phyloP scores from a whole-genome alignment of 2,797 vertebrate species.

The Crypturellus tataupa region DNA sequence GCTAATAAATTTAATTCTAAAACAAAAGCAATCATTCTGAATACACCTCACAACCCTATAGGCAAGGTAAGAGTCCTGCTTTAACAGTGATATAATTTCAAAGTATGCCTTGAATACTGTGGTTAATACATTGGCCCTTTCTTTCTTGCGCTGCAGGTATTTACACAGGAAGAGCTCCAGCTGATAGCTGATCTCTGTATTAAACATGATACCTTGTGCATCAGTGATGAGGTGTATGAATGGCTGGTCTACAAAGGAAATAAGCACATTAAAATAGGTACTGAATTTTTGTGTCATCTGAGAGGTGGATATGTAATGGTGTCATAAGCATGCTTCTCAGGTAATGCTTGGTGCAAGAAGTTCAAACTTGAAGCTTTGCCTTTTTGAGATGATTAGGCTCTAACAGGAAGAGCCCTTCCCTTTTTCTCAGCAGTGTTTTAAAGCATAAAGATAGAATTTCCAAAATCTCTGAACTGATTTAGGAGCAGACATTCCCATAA shows the following conservation, averaged over 20 bases:
- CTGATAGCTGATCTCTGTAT: slow-evolving; percentile 93
- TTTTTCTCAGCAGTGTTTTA: neutral
- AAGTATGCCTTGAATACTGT: neutral
- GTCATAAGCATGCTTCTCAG: neutral
- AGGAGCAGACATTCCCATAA: neutral
- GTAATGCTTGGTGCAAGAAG: neutral
- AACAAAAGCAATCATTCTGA: slow-evolving; percentile 96
- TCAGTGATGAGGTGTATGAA: slow-evolving; percentile 99
- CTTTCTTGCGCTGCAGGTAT: slow-evolving; percentile 83
- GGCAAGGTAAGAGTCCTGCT: slow-evolving; percentile 87
- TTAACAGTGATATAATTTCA: neutral
- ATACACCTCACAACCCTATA: slow-evolving; percentile 94
- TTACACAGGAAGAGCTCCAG: slow-evolving; percentile 90
- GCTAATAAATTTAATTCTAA: slow-evolving; percentile 92
- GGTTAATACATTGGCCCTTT: slow-evolving; percentile 3
- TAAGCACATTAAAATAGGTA: slow-evolving; percentile 96
- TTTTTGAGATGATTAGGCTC: neutral
- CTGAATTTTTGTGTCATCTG: slow-evolving; percentile 8
- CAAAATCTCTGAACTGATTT: neutral
- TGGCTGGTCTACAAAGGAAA: slow-evolving; percentile 93
- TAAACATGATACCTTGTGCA: slow-evolving; percentile 91
- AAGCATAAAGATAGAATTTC: neutral
- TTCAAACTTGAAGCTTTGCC: neutral
- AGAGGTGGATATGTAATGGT: neutral
- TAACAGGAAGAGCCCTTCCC: neutral